Evolutionary conservation across 1,140 invertebrate species (phyloP).

Genomic region (Ips typographus): DNA sequence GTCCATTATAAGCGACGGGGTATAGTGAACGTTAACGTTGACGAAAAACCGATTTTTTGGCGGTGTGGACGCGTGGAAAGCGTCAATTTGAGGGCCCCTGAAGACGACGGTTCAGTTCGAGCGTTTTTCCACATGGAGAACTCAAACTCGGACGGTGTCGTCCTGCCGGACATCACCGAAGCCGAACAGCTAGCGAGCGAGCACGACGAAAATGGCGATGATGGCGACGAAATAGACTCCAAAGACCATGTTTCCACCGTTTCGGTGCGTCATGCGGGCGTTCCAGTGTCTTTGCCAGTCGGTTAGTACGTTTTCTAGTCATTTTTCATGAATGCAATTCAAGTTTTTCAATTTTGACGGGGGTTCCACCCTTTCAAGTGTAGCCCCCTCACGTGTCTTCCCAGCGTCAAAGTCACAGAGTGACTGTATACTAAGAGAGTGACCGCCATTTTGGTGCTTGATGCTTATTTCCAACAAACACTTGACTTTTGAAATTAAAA

Average conservation of each 20-base stretch:
- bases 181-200: constrained; percentile 62
- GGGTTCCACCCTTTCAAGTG: too few species aligned
- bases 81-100: neutral
- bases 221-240: constrained; percentile 52
- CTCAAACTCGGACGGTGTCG: constrained; percentile 65
- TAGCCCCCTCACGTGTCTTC: too few species aligned
- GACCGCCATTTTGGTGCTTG: too few species aligned
- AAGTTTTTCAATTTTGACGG: neutral
- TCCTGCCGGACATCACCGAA: constrained; percentile 69
- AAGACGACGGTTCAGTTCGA: constrained; percentile 19
- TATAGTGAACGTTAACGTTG: neutral
- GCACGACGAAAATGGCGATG: constrained; percentile 55
- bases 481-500: too few species aligned
- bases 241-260: constrained; percentile 52
- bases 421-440: too few species aligned
- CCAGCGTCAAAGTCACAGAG: too few species aligned
- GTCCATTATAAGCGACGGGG: constrained; percentile 5
- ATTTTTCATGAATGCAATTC: neutral
- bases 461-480: too few species aligned
- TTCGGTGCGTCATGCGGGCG: constrained; percentile 58
- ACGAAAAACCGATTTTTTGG: too few species aligned
- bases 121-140: constrained; percentile 52
- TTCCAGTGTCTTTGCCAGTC: constrained; percentile 75
- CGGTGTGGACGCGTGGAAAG: constrained; percentile 4
- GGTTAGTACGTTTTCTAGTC: constrained; percentile 55